A percentile compares a stretch with the other conserved stretches of the same genome.
Conservation (phyloP, 2,113 vertebrate species). For the Oncorhynchus nerka region DNA sequence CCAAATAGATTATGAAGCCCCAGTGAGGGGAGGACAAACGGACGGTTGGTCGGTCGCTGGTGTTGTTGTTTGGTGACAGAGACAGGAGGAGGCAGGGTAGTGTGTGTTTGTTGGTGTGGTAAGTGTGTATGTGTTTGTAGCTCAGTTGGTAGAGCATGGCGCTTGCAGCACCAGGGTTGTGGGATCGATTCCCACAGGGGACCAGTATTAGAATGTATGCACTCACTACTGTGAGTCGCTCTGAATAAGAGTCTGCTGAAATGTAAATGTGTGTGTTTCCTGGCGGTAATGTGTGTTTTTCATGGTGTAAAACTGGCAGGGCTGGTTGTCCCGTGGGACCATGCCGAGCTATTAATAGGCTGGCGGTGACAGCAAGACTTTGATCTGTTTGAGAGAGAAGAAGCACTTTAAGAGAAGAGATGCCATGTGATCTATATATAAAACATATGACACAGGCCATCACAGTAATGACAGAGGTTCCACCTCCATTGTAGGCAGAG, state of each 20-base stretch:
- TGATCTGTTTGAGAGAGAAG: slow-evolving; percentile 26
- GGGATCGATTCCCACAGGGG: too few species aligned
- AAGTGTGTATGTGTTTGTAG: slow-evolving; percentile 22
- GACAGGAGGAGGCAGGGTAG: not conserved
- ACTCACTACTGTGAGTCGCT: too few species aligned
- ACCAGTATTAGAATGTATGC: too few species aligned
- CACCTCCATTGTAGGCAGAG: not conserved
- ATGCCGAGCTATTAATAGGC: slow-evolving; percentile 64
- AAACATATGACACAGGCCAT: slow-evolving; percentile 13
- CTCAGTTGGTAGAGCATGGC: too few species aligned
- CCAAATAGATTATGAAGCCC: slow-evolving; percentile 46
- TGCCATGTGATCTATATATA: slow-evolving; percentile 45
- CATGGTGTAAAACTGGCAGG: slow-evolving; percentile 15
- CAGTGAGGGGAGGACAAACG: not conserved
- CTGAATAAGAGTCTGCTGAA: too few species aligned
- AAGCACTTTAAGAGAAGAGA: slow-evolving; percentile 23
- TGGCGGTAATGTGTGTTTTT: not conserved
- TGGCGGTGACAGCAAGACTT: slow-evolving; percentile 60
- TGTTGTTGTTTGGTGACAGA: not conserved
- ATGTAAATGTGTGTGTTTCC: not conserved
- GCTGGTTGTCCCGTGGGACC: slow-evolving; percentile 46
- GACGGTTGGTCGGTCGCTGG: too few species aligned
- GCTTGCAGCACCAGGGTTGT: too few species aligned
- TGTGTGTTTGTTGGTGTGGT: not conserved
- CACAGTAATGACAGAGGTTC: not conserved